These are phyloP conservation scores for Enteromius treurensis DNA, from an alignment of 2,797 vertebrate species.

Conservation along the genomic window DNA sequence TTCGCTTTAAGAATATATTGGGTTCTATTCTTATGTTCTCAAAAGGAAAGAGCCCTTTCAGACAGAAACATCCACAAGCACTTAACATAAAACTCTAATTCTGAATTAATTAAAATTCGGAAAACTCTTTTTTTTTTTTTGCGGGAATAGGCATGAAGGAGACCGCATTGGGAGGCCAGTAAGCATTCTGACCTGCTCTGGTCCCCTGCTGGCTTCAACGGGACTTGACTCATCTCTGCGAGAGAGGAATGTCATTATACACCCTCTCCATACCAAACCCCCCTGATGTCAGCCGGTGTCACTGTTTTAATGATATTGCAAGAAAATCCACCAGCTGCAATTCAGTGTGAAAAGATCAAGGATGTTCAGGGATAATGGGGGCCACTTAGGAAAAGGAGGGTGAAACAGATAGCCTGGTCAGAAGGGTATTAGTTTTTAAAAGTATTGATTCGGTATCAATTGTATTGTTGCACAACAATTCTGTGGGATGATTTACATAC, in stretches of 20 bases:
- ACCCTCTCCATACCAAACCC: constrained; percentile 61
- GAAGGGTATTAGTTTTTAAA: constrained; percentile 71
- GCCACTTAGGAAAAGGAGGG: constrained; percentile 56
- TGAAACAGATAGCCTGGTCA: constrained; percentile 56
- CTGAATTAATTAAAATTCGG: constrained; percentile 30
- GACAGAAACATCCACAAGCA: constrained; percentile 19
- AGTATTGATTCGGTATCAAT: constrained; percentile 64
- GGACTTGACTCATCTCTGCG: constrained; percentile 79
- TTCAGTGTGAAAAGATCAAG: constrained; percentile 78
- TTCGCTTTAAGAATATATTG: not conserved
- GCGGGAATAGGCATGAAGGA: constrained; percentile 20
- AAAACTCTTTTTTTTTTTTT: constrained; percentile 19
- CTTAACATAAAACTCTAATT: constrained; percentile 36
- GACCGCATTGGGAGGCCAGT: constrained; percentile 47
- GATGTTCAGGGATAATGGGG: constrained; percentile 71
- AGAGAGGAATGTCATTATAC: constrained; percentile 85
- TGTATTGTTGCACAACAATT: not conserved
- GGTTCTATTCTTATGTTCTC: not conserved
- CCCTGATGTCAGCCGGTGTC: constrained; percentile 64
- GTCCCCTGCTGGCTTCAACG: constrained; percentile 72
- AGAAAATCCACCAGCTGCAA: constrained; percentile 75
- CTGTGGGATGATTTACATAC: not conserved
- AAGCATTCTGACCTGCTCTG: constrained; percentile 60
- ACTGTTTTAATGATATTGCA: constrained; percentile 78
- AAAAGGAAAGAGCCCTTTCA: constrained; percentile 17